phyloP scores from a whole-genome alignment of 1,140 invertebrate genomes.

The Lanistes nyassanus region DNA sequence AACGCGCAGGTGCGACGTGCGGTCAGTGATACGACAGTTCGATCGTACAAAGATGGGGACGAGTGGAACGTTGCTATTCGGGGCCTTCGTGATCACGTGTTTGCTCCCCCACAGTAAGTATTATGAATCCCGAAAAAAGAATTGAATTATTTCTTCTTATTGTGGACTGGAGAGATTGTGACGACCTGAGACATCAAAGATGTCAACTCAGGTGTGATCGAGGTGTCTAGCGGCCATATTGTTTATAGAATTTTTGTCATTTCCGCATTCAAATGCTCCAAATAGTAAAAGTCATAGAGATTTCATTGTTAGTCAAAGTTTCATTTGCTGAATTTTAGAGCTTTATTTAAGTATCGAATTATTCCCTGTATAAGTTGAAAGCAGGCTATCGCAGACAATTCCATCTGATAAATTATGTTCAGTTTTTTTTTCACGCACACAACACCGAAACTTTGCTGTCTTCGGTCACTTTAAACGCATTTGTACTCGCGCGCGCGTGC shows the following conservation, averaged over 20 bases:
- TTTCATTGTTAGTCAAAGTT: too few species aligned
- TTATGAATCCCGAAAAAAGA: background rate
- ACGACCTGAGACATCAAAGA: background rate
- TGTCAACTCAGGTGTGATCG: background rate
- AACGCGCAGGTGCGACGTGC: constrained; percentile 20
- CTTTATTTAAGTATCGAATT: too few species aligned
- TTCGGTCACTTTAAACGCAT: too few species aligned
- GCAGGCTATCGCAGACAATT: too few species aligned
- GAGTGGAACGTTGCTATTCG: background rate
- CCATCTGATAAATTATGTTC: too few species aligned
- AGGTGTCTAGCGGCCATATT: constrained; percentile 1
- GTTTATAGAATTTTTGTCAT: background rate
- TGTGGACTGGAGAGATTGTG: background rate
- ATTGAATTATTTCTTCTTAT: background rate
- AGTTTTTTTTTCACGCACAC: too few species aligned
- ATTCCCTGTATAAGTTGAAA: too few species aligned
- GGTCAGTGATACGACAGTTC: too few species aligned
- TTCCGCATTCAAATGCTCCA: background rate
- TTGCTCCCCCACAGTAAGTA: constrained; percentile 14
- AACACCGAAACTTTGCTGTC: too few species aligned
- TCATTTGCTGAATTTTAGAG: too few species aligned
- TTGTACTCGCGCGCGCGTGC: too few species aligned
- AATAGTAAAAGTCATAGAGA: too few species aligned
- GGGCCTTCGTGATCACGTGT: background rate
- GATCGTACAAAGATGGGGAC: constrained; percentile 22